Conservation (phyloP, 2,888 invertebrate genomes). For the Hirtodrosophila confusa region DNA sequence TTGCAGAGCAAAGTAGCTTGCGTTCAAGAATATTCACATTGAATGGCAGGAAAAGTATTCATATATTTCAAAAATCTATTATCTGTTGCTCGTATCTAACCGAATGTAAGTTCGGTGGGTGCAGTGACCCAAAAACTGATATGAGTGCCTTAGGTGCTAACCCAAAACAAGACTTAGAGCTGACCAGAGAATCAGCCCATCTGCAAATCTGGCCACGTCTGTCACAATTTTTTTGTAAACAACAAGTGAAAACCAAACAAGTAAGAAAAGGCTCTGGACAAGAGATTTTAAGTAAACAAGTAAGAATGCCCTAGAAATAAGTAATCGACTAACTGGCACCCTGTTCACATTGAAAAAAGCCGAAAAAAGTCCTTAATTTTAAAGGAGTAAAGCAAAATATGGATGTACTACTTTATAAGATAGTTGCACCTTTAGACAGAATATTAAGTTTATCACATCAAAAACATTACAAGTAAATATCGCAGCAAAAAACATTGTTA, state of each 20-base stretch:
- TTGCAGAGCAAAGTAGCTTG: too few relatives aligned
- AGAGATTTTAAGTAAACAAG: constrained; percentile 5
- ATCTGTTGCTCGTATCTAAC: not conserved
- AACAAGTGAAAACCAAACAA: constrained; percentile 31
- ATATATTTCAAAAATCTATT: too few relatives aligned
- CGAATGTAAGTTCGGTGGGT: not conserved
- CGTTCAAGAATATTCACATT: too few relatives aligned
- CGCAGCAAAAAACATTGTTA: too few relatives aligned
- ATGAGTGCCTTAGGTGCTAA: not conserved
- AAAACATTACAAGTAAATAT: too few relatives aligned
- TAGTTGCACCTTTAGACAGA: too few relatives aligned
- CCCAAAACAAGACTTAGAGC: not conserved
- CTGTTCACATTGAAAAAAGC: not conserved
- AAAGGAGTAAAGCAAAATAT: too few relatives aligned
- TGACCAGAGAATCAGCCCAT: constrained; percentile 8
- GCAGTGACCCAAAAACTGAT: constrained; percentile 1
- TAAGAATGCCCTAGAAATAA: not conserved
- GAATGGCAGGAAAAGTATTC: too few relatives aligned
- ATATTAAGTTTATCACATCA: too few relatives aligned
- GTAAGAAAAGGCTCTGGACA: constrained; percentile 1
- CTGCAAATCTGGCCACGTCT: constrained; percentile 27
- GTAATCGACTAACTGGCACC: not conserved
- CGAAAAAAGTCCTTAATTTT: not conserved
- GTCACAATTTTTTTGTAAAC: constrained; percentile 14
- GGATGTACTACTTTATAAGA: too few relatives aligned